Base-by-base conservation (phyloP, 2,888 invertebrate genomes). In the Proisotoma minuta region DNA sequence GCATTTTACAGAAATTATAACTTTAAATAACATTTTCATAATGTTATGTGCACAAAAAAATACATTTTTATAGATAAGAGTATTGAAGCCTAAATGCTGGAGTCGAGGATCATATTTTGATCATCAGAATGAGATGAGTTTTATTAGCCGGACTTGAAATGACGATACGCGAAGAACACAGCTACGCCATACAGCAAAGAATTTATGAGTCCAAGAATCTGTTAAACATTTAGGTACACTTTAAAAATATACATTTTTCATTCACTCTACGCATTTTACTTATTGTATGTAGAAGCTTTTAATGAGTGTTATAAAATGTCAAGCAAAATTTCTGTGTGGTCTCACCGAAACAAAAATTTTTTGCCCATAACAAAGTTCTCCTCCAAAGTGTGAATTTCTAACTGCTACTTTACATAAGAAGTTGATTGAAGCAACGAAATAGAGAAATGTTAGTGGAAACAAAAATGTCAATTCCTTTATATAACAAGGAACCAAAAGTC, bases 141-240 rank as follows among this genome's bases (percentile, higher is more conserved):
- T n/a, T n/a, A 74, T 84, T 83, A 87, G 71, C 88, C 82, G 68
- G 87, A 87, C 75, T 86, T 84, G 80, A 90, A 91, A 24, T 85
- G 83, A 69, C 87, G 85, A 75, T 86, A 84, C 29, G 90, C 90
- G 73, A 89, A 82, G 74, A 89, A 83, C 27, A 89, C 84, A 76
- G 90, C 91, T 53, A 89, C 74, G 49, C 89, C 80, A 77, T 91
- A 91, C 1, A 91, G 78, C 1, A 79, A 83, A 2, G 87, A 79
- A 76, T 89, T 84, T 20, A 91, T 81, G 18, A 91, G 77, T 15
- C 89, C 90, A 78, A 91, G 83, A 50, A 89, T 80, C 89, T 89
- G 82, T 69, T 84, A 34, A 34, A n/a, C n/a, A n/a, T n/a, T n/a
- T n/a, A n/a, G n/a, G n/a, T n/a, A n/a, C n/a, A n/a, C n/a, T n/a